phyloP scores from a whole-genome alignment of 2,888 invertebrate genomes.

The Leptinotarsa haldemani region DNA sequence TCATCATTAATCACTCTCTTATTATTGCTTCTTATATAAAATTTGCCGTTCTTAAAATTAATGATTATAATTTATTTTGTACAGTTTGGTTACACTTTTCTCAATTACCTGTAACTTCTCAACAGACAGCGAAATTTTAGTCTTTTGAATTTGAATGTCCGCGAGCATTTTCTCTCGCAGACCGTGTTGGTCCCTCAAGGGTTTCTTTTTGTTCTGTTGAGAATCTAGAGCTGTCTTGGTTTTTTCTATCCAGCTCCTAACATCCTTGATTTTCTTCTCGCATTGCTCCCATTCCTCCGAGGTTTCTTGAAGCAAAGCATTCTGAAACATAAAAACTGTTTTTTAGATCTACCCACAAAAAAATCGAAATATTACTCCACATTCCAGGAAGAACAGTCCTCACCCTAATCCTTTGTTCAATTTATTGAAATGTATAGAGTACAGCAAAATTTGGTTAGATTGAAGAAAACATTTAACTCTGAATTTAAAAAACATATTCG shows the following conservation, averaged over 20 bases:
- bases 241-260: slow-evolving; percentile 89
- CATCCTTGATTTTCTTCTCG: slow-evolving; percentile 92
- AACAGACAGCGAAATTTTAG: slow-evolving; percentile 87
- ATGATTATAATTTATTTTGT: too few species aligned
- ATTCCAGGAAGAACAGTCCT: too few species aligned
- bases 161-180: slow-evolving; percentile 87
- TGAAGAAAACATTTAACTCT: too few species aligned
- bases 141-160: slow-evolving; percentile 89
- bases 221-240: slow-evolving; percentile 81
- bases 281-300: slow-evolving; percentile 97
- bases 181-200: slow-evolving; percentile 87
- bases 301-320: slow-evolving; percentile 88
- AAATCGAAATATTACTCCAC: neutral
- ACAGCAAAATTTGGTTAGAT: too few species aligned
- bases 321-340: slow-evolving; percentile 69
- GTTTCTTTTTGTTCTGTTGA: slow-evolving; percentile 86
- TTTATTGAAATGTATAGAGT: too few species aligned
- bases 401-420: too few species aligned
- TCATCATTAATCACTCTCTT: too few species aligned
- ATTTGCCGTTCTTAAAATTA: too few species aligned
- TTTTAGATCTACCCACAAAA: neutral
- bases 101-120: slow-evolving; percentile 85
- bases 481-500: too few species aligned
- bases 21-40: too few species aligned
- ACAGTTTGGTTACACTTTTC: neutral